Evolutionary conservation across 2,113 vertebrate species (phyloP).

Genomic region (Podocnemis expansa): DNA sequence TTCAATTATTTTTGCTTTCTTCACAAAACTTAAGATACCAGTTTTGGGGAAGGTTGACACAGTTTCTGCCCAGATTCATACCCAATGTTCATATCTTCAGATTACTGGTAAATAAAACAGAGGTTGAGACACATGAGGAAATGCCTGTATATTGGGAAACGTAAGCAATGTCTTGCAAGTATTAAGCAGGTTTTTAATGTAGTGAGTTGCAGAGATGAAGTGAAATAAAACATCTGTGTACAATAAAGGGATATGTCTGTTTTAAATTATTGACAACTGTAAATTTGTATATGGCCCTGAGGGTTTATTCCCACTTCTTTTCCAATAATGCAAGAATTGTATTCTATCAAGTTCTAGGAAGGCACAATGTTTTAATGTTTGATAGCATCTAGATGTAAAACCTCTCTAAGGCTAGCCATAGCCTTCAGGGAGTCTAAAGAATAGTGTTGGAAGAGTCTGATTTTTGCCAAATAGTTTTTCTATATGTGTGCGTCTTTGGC

Average conservation of each 20-base stretch:
- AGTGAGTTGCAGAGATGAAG: not conserved
- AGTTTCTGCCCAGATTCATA: not conserved
- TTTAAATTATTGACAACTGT: not conserved
- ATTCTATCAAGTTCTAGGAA: not conserved
- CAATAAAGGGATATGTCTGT: slow-evolving; percentile 13
- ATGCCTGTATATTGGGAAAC: not conserved
- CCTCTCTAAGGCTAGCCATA: not conserved
- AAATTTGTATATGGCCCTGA: not conserved
- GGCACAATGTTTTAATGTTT: not conserved
- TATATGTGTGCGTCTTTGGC: not conserved
- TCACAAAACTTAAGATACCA: not conserved
- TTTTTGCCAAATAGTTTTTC: not conserved
- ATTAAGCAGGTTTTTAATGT: slow-evolving; percentile 5
- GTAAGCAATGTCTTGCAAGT: not conserved
- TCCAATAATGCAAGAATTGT: slow-evolving; percentile 11
- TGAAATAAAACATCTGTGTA: slow-evolving; percentile 33
- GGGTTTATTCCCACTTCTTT: slow-evolving; percentile 6
- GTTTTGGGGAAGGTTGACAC: not conserved
- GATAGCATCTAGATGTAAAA: not conserved
- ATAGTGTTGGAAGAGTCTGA: not conserved
- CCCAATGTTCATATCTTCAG: not conserved
- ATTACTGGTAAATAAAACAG: slow-evolving; percentile 17
- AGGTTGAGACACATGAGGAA: slow-evolving; percentile 3
- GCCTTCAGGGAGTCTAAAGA: not conserved
- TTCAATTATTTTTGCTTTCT: not conserved